phyloP scores from a whole-genome alignment of 1,140 invertebrate genomes.

The Polypedilum vanderplanki region DNA sequence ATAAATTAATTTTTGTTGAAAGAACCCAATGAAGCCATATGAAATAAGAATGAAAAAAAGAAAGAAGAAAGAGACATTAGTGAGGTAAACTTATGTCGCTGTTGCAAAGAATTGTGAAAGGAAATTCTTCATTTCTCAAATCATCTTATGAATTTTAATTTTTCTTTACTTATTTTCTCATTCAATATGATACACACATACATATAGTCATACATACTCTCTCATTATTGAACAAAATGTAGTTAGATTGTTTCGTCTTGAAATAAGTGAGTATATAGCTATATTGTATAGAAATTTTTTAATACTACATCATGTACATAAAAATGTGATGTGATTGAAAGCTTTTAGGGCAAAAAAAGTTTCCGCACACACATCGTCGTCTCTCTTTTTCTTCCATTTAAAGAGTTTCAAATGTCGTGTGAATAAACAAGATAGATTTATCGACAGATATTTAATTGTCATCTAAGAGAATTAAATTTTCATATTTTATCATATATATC shows the following conservation, averaged over 20 bases:
- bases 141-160: constrained; percentile 20
- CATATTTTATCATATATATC: background rate
- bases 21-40: background rate
- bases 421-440: background rate
- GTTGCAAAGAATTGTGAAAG: constrained; percentile 12
- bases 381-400: background rate
- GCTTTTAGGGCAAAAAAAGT: background rate
- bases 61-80: background rate
- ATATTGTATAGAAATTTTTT: too few species aligned
- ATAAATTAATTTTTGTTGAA: background rate
- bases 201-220: background rate
- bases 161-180: background rate
- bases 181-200: background rate
- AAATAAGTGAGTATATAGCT: too few species aligned
- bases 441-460: background rate
- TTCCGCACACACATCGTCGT: background rate
- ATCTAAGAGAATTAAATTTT: background rate
- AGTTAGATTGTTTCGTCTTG: too few species aligned
- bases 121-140: constrained; percentile 18
- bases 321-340: constrained; percentile 5
- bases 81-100: background rate
- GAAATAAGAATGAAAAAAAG: background rate
- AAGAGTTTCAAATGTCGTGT: background rate
- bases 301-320: background rate
- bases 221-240: background rate